Evolutionary conservation across 1,140 invertebrate genomes (phyloP), one percentile per base, ranked within the genome.

Genomic region (Phthorimaea operculella): DNA sequence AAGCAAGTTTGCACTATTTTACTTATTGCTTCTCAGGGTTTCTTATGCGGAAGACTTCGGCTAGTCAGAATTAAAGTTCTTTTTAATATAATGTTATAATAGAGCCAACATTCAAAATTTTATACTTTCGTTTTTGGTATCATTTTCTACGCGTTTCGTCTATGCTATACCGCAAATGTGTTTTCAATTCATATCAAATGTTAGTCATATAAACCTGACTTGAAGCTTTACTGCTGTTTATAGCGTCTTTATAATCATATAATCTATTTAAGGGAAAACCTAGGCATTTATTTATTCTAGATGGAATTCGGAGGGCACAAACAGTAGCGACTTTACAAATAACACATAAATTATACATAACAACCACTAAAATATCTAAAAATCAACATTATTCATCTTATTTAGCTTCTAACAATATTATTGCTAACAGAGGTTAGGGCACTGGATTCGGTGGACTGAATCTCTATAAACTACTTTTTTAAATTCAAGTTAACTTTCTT

Each of bases 1-100:
- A 39, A 39, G 1, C 36, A 39, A 39, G 10, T 39, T 39, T 39
- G n/a, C 9, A n/a, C n/a, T 14, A 9, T 14, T 16, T 48, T 16
- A 16, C 9, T 48, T 48, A 48, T 48, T 48, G 45, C 45, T 48
- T 48, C 15, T 48, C 16, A 11, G 11, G 45, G 45, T 48, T 48
- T 10, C 17, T 48, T 15, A 10, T 14, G 45, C 45, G 45, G 45
- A 48, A 48, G 45, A 48, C 45, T 48, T 16, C 12, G 6, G 33
- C 33, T 34, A 6, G 11, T 34, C 6, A 7, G 6, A 34, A 34
- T 34, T 11, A 6, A 34, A 34, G 33, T 11, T 34, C 33, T n/a
- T 7, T 11, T 7, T 11, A 7, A 34, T 34, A 7, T 34, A 34
- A 7, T 7, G 6, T 7, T 11, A 7, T 34, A 6, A 34, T 11